Base-by-base conservation (phyloP, 2,888 invertebrate genomes). In the Sarcophaga carnaria region DNA sequence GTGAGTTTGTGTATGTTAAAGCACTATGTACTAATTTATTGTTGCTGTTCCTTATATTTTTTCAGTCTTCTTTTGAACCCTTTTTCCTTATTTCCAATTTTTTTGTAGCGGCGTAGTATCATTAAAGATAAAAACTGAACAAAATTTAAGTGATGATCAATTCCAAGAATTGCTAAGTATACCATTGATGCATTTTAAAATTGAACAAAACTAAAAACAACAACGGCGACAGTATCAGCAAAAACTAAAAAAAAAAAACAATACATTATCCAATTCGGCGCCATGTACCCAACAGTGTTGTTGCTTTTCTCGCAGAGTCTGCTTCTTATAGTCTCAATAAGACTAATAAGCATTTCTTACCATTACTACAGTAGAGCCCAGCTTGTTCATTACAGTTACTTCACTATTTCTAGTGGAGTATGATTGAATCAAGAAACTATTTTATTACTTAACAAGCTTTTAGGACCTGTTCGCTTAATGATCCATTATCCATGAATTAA, bases 161-260 rank as follows among this genome's bases (percentile, higher is more conserved):
- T 85, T 85, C 85, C 77, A 78, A 27, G 80, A 80, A 81, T 74
- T 81, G 27, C 76, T 80, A 66, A 80, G 59, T 85, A 67, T 78
- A 80, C 77, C 74, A 85, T 78, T 85, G 74, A 80, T 78, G 77
- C 80, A 85, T 80, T 70, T 72, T 81, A 74, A 74, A 78, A 74
- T 77, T 72, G 22, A 63, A 54, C 4, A 54, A 49, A 54, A 70
- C 4, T 11, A 67, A 75, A 67, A 69, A 49, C 17, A 69, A 54
- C 54, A 17, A 67, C 67, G 67, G 54, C n/a, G 59, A 74, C 70
- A 70, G 54, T 17, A 54, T 25, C 54, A 84, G 37, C 27, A 69
- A 49, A 63, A 71, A 64, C 22, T 27, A 20, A 25, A 60, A 45
- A 49, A 82, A 67, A 54, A 79, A 83, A 12, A 64, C 49, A 25